Base-by-base conservation (phyloP, 2,888 invertebrate genomes). In the Cecidostiba fungosa region DNA sequence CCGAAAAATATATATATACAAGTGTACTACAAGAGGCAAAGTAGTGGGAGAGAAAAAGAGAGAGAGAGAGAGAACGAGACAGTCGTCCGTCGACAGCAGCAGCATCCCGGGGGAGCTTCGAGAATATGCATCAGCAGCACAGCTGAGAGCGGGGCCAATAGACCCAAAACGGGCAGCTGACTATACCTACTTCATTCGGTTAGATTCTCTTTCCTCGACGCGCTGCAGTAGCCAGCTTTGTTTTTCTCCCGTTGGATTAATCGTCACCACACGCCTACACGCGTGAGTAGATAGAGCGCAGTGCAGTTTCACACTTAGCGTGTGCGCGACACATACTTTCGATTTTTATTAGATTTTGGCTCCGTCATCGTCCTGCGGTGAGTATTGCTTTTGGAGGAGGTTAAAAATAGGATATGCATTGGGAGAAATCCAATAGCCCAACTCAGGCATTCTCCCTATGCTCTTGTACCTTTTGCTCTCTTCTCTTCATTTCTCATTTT, bases 261-360 rank as follows among this genome's bases (percentile, higher is more conserved):
- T 59, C 23, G 23, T n/a, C n/a, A 8, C 23, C n/a, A 8, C 23
- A n/a, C 54, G 54, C 54, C 8, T n/a, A 19, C n/a, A n/a, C 23
- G 54, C 54, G 54, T 23, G 23, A 59, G n/a, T 59, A 8, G 54
- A 19, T n/a, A 59, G 54, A 59, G n/a, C 8, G 54, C 19, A 50
- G 50, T 50, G 23, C 54, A 59, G 54, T 6, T 8, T 4, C 1
- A n/a, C n/a, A n/a, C n/a, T 3, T n/a, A 6, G 26, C 32, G n/a
- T n/a, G n/a, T n/a, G n/a, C n/a, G 74, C 23, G 36, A 23, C 47
- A 16, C 54, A n/a, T 50, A 76, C 32, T 50, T 23, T 76, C 74
- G 43, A 47, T 90, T 91, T 89, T 91, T 91, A 91, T 91, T 92
- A 92, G 92, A 92, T 77, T 83, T 93, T 93, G 92, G 92, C 91